phyloP scores from a whole-genome alignment of 23 tunicate species.

The Phallusia fumigata region DNA sequence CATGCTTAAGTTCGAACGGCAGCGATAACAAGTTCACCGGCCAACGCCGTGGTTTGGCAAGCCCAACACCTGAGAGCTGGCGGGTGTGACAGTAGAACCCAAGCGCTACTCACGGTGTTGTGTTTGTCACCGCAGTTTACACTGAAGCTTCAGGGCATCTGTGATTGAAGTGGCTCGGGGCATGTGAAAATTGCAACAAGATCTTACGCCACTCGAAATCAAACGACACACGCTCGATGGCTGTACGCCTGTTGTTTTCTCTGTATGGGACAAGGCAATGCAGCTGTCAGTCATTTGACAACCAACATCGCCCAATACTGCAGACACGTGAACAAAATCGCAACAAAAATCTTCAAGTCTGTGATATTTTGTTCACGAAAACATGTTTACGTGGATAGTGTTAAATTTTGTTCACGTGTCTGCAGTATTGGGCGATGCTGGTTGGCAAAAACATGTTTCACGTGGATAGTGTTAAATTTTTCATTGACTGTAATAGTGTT shows the following conservation, averaged over 20 bases:
- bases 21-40: conserved; percentile 11
- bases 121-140: conserved; percentile 9
- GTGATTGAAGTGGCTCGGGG: conserved; percentile 1
- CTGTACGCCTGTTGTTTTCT: neutral
- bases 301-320: too few relatives aligned
- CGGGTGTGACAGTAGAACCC: conserved; percentile 9
- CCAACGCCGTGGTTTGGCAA: neutral
- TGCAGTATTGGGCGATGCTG: too few relatives aligned
- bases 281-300: conserved; percentile 2
- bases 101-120: conserved; percentile 22
- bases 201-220: neutral
- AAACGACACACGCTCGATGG: neutral
- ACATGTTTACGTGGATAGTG: too few relatives aligned
- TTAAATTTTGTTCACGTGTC: too few relatives aligned
- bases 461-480: too few relatives aligned
- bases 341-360: neutral
- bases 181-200: conserved; percentile 8
- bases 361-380: too few relatives aligned
- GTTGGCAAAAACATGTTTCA: too few relatives aligned
- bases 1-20: neutral
- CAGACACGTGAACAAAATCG: too few relatives aligned
- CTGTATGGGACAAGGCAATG: neutral
- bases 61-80: too few relatives aligned
- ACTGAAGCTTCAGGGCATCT: conserved; percentile 2
- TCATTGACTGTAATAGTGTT: too few relatives aligned